Evolutionary conservation across 1,140 invertebrate genomes (phyloP).

Genomic region (Drosophila pandora): DNA sequence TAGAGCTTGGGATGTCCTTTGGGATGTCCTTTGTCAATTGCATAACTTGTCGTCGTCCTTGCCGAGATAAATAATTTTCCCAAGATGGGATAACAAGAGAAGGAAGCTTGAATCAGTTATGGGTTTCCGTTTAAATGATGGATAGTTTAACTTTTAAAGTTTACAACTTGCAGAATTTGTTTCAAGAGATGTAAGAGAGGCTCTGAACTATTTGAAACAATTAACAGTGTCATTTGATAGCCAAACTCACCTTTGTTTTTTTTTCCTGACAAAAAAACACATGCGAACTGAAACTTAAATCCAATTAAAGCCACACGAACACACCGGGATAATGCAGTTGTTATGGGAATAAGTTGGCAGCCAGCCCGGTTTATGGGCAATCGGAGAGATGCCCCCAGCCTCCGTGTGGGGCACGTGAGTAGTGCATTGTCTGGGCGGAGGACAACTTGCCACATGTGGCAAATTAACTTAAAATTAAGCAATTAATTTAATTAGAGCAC

Average conservation of each 20-base stretch:
- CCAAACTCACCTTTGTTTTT: not conserved
- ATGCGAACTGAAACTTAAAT: slow-evolving; percentile 15
- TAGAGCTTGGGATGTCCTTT: slow-evolving; percentile 3
- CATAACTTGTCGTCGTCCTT: slow-evolving; percentile 13
- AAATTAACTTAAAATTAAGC: slow-evolving; percentile 82
- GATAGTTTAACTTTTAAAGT: not conserved
- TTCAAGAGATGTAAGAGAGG: no score
- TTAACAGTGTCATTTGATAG: not conserved
- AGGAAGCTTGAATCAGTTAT: not conserved
- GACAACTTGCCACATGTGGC: slow-evolving; percentile 75
- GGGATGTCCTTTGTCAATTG: slow-evolving; percentile 17
- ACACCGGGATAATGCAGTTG: slow-evolving; percentile 43
- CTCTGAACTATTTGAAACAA: not conserved
- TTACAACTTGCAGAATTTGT: not conserved
- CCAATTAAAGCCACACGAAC: slow-evolving; percentile 20
- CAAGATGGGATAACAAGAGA: slow-evolving; percentile 8
- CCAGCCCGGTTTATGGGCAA: slow-evolving; percentile 61
- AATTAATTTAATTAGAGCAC: slow-evolving; percentile 78
- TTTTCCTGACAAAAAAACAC: not conserved
- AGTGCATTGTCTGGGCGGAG: slow-evolving; percentile 31
- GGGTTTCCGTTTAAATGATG: not conserved
- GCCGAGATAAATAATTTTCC: not conserved
- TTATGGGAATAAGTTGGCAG: slow-evolving; percentile 30
- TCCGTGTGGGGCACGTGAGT: slow-evolving; percentile 47
- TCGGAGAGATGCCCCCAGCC: slow-evolving; percentile 36